A percentile compares a stretch with the other conserved stretches of the same genome.
Evolutionary conservation across 2,797 vertebrate species (phyloP).

Genomic region (Enteromius mattozi): DNA sequence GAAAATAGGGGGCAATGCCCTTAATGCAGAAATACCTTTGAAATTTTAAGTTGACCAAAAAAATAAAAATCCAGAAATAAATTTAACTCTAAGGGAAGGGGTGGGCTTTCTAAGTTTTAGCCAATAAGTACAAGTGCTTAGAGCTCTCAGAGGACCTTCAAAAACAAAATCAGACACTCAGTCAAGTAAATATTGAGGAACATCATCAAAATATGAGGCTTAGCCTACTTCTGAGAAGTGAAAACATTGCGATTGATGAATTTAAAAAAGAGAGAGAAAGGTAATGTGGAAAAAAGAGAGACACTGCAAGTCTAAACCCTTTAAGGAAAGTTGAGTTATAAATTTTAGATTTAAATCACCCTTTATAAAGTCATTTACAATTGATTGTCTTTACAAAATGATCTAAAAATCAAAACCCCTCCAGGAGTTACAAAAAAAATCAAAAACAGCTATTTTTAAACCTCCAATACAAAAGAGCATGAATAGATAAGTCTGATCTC

Average conservation of each 20-base stretch:
- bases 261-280: background rate
- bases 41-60: conserved; percentile 14
- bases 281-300: conserved; percentile 60
- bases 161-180: conserved; percentile 12
- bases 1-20: conserved; percentile 26
- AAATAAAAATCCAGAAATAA: background rate
- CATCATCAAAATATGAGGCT: background rate
- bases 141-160: conserved; percentile 2
- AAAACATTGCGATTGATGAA: background rate
- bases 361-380: conserved; percentile 82
- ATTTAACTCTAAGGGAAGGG: conserved; percentile 1
- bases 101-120: background rate
- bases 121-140: conserved; percentile 14
- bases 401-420: conserved; percentile 78
- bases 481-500: conserved; percentile 56
- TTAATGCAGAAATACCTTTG: background rate
- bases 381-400: conserved; percentile 84
- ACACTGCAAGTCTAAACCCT: conserved; percentile 65
- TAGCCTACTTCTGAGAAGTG: background rate
- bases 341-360: conserved; percentile 71
- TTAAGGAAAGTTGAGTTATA: conserved; percentile 68
- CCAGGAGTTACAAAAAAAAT: conserved; percentile 77
- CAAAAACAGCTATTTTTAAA: conserved; percentile 62
- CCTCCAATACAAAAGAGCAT: conserved; percentile 75
- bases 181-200: conserved; percentile 33